Percentiles rank a stretch among this genome's conserved stretches.
phyloP scores from a whole-genome alignment of 1,140 invertebrate genomes.

The Tetragnatha versicolor region DNA sequence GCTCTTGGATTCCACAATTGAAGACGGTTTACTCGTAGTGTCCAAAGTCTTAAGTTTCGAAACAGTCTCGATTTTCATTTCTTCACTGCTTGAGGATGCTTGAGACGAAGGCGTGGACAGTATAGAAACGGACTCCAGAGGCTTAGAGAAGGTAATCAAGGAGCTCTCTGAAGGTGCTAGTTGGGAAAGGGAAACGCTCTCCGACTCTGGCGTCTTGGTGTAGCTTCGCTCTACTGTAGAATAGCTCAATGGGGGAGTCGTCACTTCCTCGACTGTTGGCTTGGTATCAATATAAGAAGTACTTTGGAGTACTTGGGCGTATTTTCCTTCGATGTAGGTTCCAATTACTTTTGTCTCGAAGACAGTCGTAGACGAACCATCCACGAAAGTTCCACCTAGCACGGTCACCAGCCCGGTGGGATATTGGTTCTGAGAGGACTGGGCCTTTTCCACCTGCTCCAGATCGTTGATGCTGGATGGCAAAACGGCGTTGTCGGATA shows the following conservation, averaged over 20 bases:
- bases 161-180: no score
- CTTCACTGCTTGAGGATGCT: no score
- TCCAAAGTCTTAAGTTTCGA: no score
- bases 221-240: constrained; percentile 7
- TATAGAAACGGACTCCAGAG: no score
- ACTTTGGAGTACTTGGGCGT: constrained; percentile 77
- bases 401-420: constrained; percentile 79
- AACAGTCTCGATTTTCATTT: no score
- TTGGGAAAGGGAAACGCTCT: no score
- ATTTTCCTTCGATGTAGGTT: constrained; percentile 86
- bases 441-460: constrained; percentile 16
- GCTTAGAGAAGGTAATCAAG: no score
- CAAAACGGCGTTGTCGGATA: constrained; percentile 43
- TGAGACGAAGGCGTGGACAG: no score
- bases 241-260: not conserved
- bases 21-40: no score
- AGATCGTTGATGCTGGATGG: constrained; percentile 25
- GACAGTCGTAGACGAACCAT: constrained; percentile 81
- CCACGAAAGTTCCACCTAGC: constrained; percentile 80
- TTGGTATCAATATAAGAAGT: constrained; percentile 67
- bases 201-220: not conserved
- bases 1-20: no score
- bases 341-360: constrained; percentile 90
- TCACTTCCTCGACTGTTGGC: not conserved
- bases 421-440: constrained; percentile 63